Conservation (phyloP, 2,113 vertebrate species). For the Seriola dumerili region DNA sequence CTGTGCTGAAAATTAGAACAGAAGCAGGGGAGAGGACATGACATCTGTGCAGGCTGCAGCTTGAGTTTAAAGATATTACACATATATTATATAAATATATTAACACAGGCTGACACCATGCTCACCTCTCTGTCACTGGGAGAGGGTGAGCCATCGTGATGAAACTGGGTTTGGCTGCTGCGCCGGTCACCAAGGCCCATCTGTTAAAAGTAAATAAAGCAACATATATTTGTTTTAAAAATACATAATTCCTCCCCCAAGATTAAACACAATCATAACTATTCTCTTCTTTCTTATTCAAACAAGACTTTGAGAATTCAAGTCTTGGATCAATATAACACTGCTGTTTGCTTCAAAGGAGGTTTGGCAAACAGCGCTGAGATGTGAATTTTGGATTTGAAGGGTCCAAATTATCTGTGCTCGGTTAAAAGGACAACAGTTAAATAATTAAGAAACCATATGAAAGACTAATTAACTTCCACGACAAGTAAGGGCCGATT, state of each 20-base stretch:
- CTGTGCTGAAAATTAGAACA: conserved; percentile 11
- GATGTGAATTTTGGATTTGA: too few species aligned
- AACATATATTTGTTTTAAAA: background rate
- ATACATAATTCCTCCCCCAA: background rate
- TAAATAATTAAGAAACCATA: too few species aligned
- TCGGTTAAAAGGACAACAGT: too few species aligned
- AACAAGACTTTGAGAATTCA: background rate
- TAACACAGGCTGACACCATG: conserved; percentile 7
- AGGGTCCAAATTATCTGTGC: too few species aligned
- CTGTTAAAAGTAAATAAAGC: conserved; percentile 55
- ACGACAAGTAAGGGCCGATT: too few species aligned
- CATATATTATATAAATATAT: background rate
- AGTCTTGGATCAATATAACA: background rate
- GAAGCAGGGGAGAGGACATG: conserved; percentile 22
- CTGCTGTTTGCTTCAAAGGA: background rate
- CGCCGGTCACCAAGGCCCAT: conserved; percentile 75
- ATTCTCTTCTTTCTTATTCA: background rate
- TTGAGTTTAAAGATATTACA: conserved; percentile 35
- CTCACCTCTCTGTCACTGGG: conserved; percentile 92
- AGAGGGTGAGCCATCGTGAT: conserved; percentile 82
- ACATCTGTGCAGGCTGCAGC: conserved; percentile 34
- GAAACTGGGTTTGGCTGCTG: conserved; percentile 78
- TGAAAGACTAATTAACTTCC: too few species aligned
- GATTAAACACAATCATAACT: background rate
- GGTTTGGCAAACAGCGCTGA: too few species aligned